These are phyloP conservation scores for Pseudopleuronectes americanus DNA, from an alignment of 2,797 vertebrate species.

Conservation along the genomic window DNA sequence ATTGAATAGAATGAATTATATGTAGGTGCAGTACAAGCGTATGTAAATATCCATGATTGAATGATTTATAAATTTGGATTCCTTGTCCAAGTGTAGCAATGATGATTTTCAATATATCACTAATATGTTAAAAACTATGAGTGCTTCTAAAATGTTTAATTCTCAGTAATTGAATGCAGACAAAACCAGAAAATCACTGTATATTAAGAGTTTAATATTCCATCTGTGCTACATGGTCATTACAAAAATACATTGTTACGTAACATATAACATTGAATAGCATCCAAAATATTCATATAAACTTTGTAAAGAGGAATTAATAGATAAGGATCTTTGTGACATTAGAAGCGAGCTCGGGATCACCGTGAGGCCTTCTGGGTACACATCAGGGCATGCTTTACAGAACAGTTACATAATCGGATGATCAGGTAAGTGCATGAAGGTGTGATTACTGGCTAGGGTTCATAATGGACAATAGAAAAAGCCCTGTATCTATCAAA, in stretches of 20 bases:
- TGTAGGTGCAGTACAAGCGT: too few species aligned
- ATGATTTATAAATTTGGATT: too few species aligned
- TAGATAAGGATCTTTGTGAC: conserved; percentile 55
- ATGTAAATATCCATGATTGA: too few species aligned
- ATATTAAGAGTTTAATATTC: conserved; percentile 58
- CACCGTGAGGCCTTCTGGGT: conserved; percentile 68
- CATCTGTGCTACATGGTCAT: conserved; percentile 50
- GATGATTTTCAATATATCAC: background rate
- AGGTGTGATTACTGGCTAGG: conserved; percentile 32
- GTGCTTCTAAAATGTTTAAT: too few species aligned
- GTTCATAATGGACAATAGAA: conserved; percentile 42
- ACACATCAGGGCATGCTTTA: conserved; percentile 45
- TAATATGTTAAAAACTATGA: background rate
- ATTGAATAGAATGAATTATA: too few species aligned
- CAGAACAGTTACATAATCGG: conserved; percentile 50
- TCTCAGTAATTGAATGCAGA: background rate
- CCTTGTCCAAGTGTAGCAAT: too few species aligned
- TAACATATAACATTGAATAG: conserved; percentile 53
- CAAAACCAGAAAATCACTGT: conserved; percentile 14
- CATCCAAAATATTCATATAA: conserved; percentile 58
- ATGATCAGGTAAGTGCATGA: conserved; percentile 51
- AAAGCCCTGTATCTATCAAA: conserved; percentile 55
- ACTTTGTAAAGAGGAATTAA: conserved; percentile 61
- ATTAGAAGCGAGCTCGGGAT: conserved; percentile 53
- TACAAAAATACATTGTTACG: conserved; percentile 72